These are phyloP conservation scores for Harmothoe impar DNA, from an alignment of 2,888 invertebrate genomes.

Conservation along the genomic window DNA sequence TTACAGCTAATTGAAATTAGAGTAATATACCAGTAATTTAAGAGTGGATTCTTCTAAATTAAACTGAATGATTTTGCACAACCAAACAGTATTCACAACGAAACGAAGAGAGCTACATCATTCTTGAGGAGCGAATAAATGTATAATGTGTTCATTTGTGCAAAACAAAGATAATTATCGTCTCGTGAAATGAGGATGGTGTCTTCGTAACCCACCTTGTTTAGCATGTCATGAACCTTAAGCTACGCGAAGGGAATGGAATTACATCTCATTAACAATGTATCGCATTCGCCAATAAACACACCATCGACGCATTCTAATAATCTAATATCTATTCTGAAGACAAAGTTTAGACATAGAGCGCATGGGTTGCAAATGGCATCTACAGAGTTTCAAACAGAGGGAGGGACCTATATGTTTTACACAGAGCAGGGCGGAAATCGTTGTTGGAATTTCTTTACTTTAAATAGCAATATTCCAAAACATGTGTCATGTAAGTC, in stretches of 20 bases:
- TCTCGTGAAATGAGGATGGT: not conserved
- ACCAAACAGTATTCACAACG: not conserved
- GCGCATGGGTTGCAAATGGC: not conserved
- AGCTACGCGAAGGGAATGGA: constrained; percentile 38
- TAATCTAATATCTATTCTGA: not conserved
- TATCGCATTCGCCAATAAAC: not conserved
- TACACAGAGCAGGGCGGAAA: not conserved
- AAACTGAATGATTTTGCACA: not conserved
- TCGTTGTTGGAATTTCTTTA: no score
- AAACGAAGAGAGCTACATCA: constrained; percentile 14
- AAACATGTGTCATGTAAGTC: constrained; percentile 19
- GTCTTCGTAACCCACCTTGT: constrained; percentile 22
- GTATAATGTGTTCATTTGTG: constrained; percentile 8
- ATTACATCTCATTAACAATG: constrained; percentile 46
- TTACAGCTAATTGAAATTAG: not conserved
- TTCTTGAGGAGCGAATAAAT: not conserved
- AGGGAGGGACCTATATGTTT: not conserved
- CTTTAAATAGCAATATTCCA: not conserved
- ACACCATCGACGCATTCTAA: not conserved
- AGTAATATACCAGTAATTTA: not conserved
- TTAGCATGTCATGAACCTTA: constrained; percentile 55
- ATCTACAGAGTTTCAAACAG: not conserved
- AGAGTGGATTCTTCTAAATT: not conserved
- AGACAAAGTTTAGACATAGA: not conserved
- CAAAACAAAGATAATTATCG: constrained; percentile 1